Percentiles rank a stretch among this genome's conserved stretches.
Evolutionary conservation across 53 echinoderm and acorn worm species (phyloP).

Genomic region (Hippasteria phrygiana): DNA sequence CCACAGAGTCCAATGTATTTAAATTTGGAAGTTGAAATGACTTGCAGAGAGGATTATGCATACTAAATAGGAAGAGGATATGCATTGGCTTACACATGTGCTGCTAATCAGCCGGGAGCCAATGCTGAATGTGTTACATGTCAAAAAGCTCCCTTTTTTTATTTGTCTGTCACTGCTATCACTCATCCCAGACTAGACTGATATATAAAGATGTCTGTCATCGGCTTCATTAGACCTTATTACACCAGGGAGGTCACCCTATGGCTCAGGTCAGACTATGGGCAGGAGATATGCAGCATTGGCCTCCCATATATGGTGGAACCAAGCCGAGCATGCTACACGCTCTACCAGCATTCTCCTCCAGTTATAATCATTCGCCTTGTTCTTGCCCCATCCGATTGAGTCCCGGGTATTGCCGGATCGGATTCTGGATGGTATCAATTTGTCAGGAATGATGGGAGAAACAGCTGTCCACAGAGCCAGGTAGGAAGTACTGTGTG

Average conservation of each 20-base stretch:
- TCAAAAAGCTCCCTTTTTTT: not conserved
- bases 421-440: constrained; percentile 17
- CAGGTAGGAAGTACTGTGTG: constrained; percentile 3
- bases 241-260: not conserved
- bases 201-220: constrained; percentile 21
- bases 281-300: constrained; percentile 17
- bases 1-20: too few relatives aligned
- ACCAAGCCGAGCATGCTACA: not conserved
- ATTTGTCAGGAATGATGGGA: constrained; percentile 36
- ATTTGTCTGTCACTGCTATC: not conserved
- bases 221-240: not conserved
- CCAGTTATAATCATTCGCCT: not conserved
- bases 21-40: too few relatives aligned
- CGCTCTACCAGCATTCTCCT: not conserved
- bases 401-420: not conserved
- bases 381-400: not conserved
- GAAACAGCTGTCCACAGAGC: constrained; percentile 17
- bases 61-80: too few relatives aligned
- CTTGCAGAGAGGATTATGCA: too few relatives aligned
- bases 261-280: not conserved
- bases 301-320: constrained; percentile 53
- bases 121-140: not conserved
- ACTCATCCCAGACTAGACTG: constrained; percentile 8
- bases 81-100: too few relatives aligned
- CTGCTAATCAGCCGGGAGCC: too few relatives aligned